Conservation (phyloP, 2,888 invertebrate species). For the Troilus luridus region DNA sequence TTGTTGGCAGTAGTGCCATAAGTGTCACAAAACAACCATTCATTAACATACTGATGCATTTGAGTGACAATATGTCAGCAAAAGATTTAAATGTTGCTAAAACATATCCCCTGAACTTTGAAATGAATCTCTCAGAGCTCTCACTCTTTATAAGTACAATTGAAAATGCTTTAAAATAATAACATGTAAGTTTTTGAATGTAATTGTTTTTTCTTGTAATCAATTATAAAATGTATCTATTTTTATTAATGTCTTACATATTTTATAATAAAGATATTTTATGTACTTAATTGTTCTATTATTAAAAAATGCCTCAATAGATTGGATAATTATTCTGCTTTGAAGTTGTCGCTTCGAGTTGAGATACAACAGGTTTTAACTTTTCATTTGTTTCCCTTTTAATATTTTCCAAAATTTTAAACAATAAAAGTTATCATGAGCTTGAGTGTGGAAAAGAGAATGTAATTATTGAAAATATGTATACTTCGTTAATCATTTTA, state of each 20-base stretch:
- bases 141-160: neutral
- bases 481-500: too few relatives aligned
- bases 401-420: too few relatives aligned
- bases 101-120: neutral
- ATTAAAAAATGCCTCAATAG: neutral
- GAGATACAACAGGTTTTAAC: too few relatives aligned
- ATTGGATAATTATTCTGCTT: too few relatives aligned
- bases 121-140: slow-evolving; percentile 43
- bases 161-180: slow-evolving; percentile 3
- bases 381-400: too few relatives aligned
- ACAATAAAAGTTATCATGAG: too few relatives aligned
- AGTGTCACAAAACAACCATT: slow-evolving; percentile 28
- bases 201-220: neutral
- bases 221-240: neutral
- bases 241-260: neutral
- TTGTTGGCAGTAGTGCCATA: slow-evolving; percentile 50
- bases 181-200: neutral
- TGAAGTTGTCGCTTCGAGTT: too few relatives aligned
- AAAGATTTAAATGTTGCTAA: neutral
- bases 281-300: neutral
- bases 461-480: too few relatives aligned
- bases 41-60: neutral
- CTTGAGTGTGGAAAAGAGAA: too few relatives aligned
- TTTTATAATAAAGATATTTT: neutral
- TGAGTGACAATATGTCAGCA: neutral